A percentile compares a stretch with the other conserved stretches of the same genome.
These are phyloP conservation scores for Pteromalus puparum DNA, from an alignment of 1,140 invertebrate genomes.

Conservation along the genomic window DNA sequence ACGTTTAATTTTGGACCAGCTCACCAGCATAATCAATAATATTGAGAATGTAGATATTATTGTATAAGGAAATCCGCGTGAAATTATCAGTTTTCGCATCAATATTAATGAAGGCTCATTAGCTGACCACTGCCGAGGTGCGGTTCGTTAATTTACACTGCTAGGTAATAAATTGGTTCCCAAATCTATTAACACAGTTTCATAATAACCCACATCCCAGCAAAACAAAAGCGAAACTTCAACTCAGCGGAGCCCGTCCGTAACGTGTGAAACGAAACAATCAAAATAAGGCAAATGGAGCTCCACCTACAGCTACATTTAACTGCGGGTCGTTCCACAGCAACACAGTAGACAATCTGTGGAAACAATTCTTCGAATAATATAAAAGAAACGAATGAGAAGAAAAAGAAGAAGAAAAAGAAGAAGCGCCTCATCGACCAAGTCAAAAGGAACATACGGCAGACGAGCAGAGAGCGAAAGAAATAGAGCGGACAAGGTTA, in stretches of 20 bases:
- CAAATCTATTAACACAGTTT: constrained; percentile 7
- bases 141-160: background rate
- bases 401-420: background rate
- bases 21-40: no score
- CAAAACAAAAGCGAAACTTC: constrained; percentile 7
- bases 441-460: constrained; percentile 52
- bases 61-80: no score
- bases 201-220: background rate
- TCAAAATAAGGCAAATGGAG: constrained; percentile 31
- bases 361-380: constrained; percentile 48
- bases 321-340: constrained; percentile 6
- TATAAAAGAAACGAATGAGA: constrained; percentile 7
- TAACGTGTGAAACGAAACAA: constrained; percentile 34
- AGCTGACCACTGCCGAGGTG: background rate
- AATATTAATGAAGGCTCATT: background rate
- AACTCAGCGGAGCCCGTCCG: background rate
- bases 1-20: no score
- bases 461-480: constrained; percentile 58
- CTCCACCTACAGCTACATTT: constrained; percentile 9
- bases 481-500: constrained; percentile 63
- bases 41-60: no score
- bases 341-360: constrained; percentile 49
- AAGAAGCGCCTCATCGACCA: constrained; percentile 1
- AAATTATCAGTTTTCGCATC: background rate
- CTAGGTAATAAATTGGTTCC: background rate